A percentile compares a stretch with the other conserved stretches of the same genome.
Conservation (phyloP, 2,888 invertebrate species). For the Celastrina argiolus region DNA sequence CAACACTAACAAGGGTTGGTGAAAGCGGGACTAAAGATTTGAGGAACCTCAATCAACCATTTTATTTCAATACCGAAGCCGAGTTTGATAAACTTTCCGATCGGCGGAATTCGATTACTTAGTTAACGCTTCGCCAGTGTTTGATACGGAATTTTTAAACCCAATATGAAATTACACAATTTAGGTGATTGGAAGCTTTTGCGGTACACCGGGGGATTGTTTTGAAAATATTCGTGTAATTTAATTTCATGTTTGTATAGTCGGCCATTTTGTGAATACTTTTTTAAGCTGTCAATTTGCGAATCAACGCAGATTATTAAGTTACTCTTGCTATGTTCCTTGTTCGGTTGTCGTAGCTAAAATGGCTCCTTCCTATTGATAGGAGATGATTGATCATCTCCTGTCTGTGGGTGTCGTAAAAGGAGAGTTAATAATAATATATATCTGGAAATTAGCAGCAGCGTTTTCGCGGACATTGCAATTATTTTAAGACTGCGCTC, state of each 20-base stretch:
- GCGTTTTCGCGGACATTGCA: too few species aligned
- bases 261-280: not conserved
- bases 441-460: too few species aligned
- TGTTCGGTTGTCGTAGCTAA: too few species aligned
- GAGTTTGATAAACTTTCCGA: not conserved
- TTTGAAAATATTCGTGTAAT: not conserved
- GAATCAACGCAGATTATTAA: too few species aligned
- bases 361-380: too few species aligned
- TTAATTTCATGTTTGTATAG: not conserved
- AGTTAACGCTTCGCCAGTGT: not conserved
- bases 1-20: too few species aligned
- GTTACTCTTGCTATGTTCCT: too few species aligned
- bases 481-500: too few species aligned
- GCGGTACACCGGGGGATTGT: not conserved
- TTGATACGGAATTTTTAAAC: slow-evolving; percentile 10
- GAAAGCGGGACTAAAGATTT: too few species aligned
- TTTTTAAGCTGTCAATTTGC: not conserved
- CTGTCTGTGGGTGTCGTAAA: too few species aligned
- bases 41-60: not conserved
- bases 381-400: too few species aligned
- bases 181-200: slow-evolving; percentile 15
- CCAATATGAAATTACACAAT: slow-evolving; percentile 16
- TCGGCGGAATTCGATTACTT: not conserved
- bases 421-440: too few species aligned
- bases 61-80: slow-evolving; percentile 5